Base-by-base conservation (phyloP, 2,113 vertebrate species). In the Ornithorhynchus anatinus region DNA sequence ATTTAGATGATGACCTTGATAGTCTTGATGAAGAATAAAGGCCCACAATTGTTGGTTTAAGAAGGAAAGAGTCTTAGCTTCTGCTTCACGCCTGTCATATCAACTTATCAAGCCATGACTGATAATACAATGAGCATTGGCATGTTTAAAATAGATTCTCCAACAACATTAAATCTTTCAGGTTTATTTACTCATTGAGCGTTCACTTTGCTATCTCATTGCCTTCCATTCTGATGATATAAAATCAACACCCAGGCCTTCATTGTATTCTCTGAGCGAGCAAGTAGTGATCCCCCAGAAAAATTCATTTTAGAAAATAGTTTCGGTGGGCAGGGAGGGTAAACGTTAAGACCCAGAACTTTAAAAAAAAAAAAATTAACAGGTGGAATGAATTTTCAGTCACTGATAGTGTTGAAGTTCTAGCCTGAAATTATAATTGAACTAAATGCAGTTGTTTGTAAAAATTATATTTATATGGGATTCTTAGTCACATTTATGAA, bases 1-100 rank as follows among this genome's bases (percentile, higher is more conserved):
- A 90, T 87, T 88, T 86, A 87, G 84, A 92, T 89, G 86, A 84
- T 93, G 93, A 95, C 93, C 92, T 95, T 93, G 94, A 90, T 94
- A 87, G 70, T 90, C 27, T 60, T 83, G 1, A 1, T 75, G 65
- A 89, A 71, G 63, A 79, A 53, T 81, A 54, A 71, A 89, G 72
- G 72, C 59, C 53, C 50, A 23, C 40, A 80, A 75, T 61, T 80
- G 80, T 69, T 88, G 68, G 85, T 81, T 77, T 78, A 84, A 78
- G 70, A 77, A 79, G 47, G 32, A 59, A 63, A 54, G 64, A 69
- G 40, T 73, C 53, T 72, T 78, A 56, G 67, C 42, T 77, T 80
- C 25, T 84, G 72, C 58, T n/a, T 88, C 80, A 74, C 61, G 86
- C 64, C 70, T 65, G 68, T 89, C 87, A 75, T 77, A 84, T 83